Conservation (phyloP, 2,113 vertebrate genomes). For the Sphaerodactylus townsendi region DNA sequence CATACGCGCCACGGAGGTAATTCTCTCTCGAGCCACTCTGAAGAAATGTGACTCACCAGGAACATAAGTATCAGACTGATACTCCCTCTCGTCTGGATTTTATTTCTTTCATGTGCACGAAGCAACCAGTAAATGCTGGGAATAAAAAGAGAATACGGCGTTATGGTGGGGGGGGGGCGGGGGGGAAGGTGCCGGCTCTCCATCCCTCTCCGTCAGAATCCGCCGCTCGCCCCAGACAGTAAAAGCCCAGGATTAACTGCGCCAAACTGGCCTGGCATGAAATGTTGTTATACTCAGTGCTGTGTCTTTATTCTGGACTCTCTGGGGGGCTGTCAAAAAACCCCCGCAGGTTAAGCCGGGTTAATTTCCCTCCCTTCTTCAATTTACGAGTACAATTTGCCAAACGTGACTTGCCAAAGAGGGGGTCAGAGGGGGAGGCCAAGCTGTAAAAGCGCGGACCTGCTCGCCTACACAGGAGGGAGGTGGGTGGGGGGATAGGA, state of each 20-base stretch:
- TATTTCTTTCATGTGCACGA: background rate
- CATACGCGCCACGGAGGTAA: no score
- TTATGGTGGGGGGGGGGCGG: no score
- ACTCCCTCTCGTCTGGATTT: background rate
- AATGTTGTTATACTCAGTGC: constrained; percentile 43
- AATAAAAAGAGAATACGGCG: background rate
- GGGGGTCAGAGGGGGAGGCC: constrained; percentile 13
- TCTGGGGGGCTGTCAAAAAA: constrained; percentile 53
- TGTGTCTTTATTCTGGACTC: constrained; percentile 50
- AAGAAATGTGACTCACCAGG: background rate
- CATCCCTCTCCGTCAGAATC: constrained; percentile 53
- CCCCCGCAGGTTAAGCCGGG: constrained; percentile 40
- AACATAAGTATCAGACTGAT: background rate
- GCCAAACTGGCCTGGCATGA: constrained; percentile 58
- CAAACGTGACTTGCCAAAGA: constrained; percentile 5
- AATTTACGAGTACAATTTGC: constrained; percentile 55
- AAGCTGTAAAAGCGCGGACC: constrained; percentile 11
- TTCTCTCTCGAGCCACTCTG: no score
- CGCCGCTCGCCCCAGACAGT: constrained; percentile 52
- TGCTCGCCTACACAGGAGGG: constrained; percentile 11
- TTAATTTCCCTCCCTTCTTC: constrained; percentile 46
- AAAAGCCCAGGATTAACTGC: constrained; percentile 45
- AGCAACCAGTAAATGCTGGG: background rate
- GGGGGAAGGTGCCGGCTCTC: no score
- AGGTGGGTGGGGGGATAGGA: background rate